Percentiles rank a stretch among this genome's conserved stretches.
phyloP scores from a whole-genome alignment of 2,113 vertebrate species.

The Labrus mixtus region DNA sequence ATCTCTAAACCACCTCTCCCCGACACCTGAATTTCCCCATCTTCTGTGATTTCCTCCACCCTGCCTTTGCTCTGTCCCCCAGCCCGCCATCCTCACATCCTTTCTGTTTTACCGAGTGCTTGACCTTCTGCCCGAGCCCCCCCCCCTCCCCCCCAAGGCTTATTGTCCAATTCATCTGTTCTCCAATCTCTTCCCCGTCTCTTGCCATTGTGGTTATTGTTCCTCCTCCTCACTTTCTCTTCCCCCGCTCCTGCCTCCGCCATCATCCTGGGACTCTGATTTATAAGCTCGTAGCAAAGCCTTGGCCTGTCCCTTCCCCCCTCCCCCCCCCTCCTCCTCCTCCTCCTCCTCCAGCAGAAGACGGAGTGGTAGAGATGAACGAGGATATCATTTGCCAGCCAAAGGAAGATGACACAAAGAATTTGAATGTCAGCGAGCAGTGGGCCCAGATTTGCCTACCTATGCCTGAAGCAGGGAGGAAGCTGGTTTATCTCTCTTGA shows the following conservation, averaged over 20 bases:
- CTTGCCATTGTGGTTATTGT: conserved; percentile 51
- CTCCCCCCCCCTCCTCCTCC: not conserved
- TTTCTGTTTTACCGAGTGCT: conserved; percentile 26
- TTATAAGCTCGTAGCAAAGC: conserved; percentile 56
- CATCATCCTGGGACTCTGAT: conserved; percentile 57
- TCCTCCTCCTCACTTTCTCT: conserved; percentile 37
- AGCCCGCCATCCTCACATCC: conserved; percentile 20
- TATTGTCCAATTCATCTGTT: conserved; percentile 68
- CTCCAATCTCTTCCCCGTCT: conserved; percentile 50
- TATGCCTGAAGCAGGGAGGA: conserved; percentile 33
- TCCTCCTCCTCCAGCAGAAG: conserved; percentile 13
- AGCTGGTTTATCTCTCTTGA: conserved; percentile 22
- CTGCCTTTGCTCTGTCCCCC: not conserved
- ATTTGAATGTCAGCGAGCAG: conserved; percentile 62
- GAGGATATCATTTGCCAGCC: conserved; percentile 55
- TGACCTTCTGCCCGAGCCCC: conserved; percentile 51
- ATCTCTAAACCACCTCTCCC: not conserved
- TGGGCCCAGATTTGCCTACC: conserved; percentile 46
- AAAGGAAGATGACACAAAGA: conserved; percentile 57
- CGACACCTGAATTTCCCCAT: conserved; percentile 18
- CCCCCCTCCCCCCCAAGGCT: conserved; percentile 39
- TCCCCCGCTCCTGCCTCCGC: conserved; percentile 19
- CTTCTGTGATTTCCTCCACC: conserved; percentile 1
- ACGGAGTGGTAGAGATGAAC: conserved; percentile 8
- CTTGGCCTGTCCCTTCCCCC: not conserved